Evolutionary conservation across 92 coral and sea anemone species (phyloP), one percentile per base, ranked within the genome.

Genomic region (Epizoanthus fatuus): DNA sequence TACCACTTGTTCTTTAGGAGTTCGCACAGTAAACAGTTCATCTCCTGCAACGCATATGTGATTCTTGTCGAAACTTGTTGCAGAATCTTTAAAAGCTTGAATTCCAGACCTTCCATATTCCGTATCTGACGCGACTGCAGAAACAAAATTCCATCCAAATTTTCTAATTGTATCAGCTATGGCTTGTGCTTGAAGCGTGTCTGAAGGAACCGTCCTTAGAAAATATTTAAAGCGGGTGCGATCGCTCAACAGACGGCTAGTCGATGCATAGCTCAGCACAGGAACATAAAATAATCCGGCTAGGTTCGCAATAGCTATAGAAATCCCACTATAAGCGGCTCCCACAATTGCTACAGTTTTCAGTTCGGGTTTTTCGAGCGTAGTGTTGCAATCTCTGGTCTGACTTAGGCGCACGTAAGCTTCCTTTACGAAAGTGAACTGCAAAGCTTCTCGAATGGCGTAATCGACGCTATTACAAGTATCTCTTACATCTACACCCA

Each of bases 231-330:
- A 93, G 51, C 96, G 92, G 17, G 65, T 80, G 12, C 86, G 82
- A 56, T 93, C 96, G 72, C 93, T 94, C 62, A 95, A 71, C 10
- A 94, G 94, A 32, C 96, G 96, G 81, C 98, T 95, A 16, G 98
- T 95, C 1, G 98, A 95, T 2, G 96, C 96, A 85, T 93, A 95
- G 84, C 98, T 94, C 0, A 95, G 87, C 2, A 95, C 96, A 12
- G 98, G 98, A 42, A 95, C 93, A 57, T 95, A 84, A 53, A 95
- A 95, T 39, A 95, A 74, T 17, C 93, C 96, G 1, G 94, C 96
- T 6, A 95, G 86, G 69, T 86, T 93, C 6, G 96, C 91, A 3
- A 93, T 74, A 0, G 98, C 98, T 72, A 93, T 95, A 15, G 96
- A 68, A 19, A 95, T 93, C 5, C 96, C 96, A 57, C 98, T 95